Conservation (phyloP, 2,113 vertebrate genomes). For the Helogale parvula region DNA sequence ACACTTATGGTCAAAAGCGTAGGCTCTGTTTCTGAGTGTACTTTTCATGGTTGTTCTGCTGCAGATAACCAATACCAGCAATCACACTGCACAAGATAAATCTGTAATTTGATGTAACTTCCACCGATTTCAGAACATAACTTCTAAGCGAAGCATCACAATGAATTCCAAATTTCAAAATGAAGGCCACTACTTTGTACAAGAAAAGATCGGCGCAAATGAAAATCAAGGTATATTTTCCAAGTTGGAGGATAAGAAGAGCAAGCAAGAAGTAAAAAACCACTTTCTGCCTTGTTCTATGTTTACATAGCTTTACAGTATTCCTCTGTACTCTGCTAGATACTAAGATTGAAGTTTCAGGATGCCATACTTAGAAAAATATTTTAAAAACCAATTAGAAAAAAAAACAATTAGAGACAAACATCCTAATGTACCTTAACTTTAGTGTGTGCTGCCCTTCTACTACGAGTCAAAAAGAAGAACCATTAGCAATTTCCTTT, state of each 20-base stretch:
- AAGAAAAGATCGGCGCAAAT: conserved; percentile 6
- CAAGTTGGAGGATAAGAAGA: neutral
- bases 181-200: neutral
- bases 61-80: neutral
- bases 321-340: conserved; percentile 12
- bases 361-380: neutral
- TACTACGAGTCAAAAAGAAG: neutral
- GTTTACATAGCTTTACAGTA: neutral
- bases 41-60: neutral
- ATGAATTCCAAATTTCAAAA: conserved; percentile 39
- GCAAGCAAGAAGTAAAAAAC: neutral
- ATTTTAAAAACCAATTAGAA: neutral
- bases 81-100: neutral
- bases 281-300: neutral
- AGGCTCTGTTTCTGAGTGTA: neutral
- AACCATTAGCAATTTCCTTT: neutral
- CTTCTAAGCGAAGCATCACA: conserved; percentile 24
- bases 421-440: neutral
- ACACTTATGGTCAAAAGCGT: neutral
- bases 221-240: neutral
- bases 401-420: neutral
- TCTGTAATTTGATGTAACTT: neutral
- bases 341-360: neutral
- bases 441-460: neutral
- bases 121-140: neutral